Evolutionary conservation across 1,140 invertebrate genomes (phyloP).

Genomic region (Idris sp.): DNA sequence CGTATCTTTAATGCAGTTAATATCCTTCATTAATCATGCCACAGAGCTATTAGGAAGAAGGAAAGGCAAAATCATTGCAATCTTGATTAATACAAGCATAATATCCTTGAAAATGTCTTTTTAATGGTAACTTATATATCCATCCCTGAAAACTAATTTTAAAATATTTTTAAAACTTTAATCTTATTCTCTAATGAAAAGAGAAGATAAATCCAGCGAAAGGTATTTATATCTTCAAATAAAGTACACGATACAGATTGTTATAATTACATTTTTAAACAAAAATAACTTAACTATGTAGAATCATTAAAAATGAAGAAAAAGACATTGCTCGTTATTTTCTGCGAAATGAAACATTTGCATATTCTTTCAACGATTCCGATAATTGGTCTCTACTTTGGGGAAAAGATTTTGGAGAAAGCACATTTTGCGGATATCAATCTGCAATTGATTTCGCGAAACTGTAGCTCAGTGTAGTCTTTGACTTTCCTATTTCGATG

Average conservation of each 20-base stretch:
- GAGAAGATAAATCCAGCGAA: neutral
- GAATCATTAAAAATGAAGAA: neutral
- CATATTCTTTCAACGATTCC: slow-evolving; percentile 11
- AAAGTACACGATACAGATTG: too few species aligned
- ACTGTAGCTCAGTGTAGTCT: slow-evolving; percentile 5
- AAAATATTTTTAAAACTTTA: slow-evolving; percentile 27
- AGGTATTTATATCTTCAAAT: too few species aligned
- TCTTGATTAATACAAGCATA: slow-evolving; percentile 58
- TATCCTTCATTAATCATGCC: slow-evolving; percentile 55
- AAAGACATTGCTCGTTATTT: slow-evolving; percentile 8
- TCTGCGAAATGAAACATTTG: neutral
- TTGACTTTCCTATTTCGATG: slow-evolving; percentile 32
- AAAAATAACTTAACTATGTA: too few species aligned
- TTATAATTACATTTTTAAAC: too few species aligned
- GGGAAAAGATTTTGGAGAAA: slow-evolving; percentile 5
- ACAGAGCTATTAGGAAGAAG: slow-evolving; percentile 29
- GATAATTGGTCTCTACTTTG: slow-evolving; percentile 13
- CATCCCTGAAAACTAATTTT: slow-evolving; percentile 40
- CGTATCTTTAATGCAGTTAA: slow-evolving; percentile 59
- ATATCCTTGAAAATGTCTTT: slow-evolving; percentile 58
- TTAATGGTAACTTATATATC: slow-evolving; percentile 52
- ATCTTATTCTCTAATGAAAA: slow-evolving; percentile 23
- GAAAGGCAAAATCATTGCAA: slow-evolving; percentile 55
- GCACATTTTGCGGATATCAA: slow-evolving; percentile 18
- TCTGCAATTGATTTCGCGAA: slow-evolving; percentile 28